Percentiles rank a stretch among this genome's conserved stretches.
Conservation (phyloP, 2,797 vertebrate species). For the Perodicticus potto region DNA sequence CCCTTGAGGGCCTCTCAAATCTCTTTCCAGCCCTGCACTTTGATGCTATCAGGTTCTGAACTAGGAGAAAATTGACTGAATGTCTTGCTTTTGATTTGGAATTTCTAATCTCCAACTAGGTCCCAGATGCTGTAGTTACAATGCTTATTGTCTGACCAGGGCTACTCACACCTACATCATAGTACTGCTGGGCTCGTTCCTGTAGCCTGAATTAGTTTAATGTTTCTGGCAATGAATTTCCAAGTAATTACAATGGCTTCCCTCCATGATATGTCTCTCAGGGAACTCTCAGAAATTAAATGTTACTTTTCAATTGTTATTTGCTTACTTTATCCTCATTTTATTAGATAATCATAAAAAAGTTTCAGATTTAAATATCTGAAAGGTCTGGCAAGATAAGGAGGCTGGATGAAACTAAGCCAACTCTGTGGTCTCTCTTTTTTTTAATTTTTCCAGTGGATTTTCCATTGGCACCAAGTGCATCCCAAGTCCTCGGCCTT, state of each 20-base stretch:
- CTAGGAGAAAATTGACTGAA: slow-evolving; percentile 24
- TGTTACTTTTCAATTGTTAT: slow-evolving; percentile 76
- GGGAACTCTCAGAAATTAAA: slow-evolving; percentile 83
- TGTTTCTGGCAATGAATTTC: slow-evolving; percentile 79
- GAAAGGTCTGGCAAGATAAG: neutral
- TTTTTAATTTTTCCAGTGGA: neutral
- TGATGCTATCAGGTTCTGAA: neutral
- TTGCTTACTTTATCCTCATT: slow-evolving; percentile 78
- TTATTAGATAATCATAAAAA: slow-evolving; percentile 82
- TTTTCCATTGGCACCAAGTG: neutral
- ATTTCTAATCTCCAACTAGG: neutral
- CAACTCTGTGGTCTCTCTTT: no score
- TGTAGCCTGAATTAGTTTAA: slow-evolving; percentile 75
- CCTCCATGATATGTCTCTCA: slow-evolving; percentile 77
- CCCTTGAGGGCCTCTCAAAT: neutral
- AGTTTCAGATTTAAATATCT: slow-evolving; percentile 77
- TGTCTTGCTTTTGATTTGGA: slow-evolving; percentile 34
- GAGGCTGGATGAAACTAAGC: neutral
- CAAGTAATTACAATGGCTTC: slow-evolving; percentile 81
- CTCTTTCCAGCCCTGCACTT: neutral
- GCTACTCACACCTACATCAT: slow-evolving; percentile 61
- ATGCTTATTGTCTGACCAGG: slow-evolving; percentile 81
- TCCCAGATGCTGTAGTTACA: neutral
- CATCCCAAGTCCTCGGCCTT: neutral
- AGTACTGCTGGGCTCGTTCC: slow-evolving; percentile 65